These are phyloP conservation scores for Hyperoplus lanceolatus DNA, from an alignment of 2,797 vertebrate genomes.

Conservation along the genomic window DNA sequence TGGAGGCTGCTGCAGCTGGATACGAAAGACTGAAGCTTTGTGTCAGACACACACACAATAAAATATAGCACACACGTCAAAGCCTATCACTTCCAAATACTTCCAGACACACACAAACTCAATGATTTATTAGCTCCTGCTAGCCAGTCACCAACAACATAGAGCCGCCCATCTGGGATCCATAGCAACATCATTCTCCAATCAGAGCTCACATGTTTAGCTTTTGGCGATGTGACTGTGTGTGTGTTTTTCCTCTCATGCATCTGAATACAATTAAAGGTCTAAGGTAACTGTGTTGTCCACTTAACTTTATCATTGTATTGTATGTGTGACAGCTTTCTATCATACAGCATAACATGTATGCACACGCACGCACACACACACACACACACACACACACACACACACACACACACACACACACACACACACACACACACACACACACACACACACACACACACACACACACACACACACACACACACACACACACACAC, in stretches of 20 bases:
- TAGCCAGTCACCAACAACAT: slow-evolving; percentile 50
- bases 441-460: slow-evolving; percentile 38
- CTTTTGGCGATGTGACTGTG: slow-evolving; percentile 36
- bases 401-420: no score
- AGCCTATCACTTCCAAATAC: slow-evolving; percentile 49
- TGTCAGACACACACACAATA: slow-evolving; percentile 40
- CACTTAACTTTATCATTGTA: slow-evolving; percentile 12
- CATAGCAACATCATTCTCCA: slow-evolving; percentile 68
- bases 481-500: slow-evolving; percentile 35
- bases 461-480: slow-evolving; percentile 36
- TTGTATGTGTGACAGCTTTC: slow-evolving; percentile 17
- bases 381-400: slow-evolving; percentile 5
- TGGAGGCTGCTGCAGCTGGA: slow-evolving; percentile 68
- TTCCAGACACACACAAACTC: slow-evolving; percentile 57
- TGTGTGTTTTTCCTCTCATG: background rate
- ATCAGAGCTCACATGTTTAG: slow-evolving; percentile 51
- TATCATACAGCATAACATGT: slow-evolving; percentile 1
- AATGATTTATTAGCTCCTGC: slow-evolving; percentile 76
- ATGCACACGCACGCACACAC: background rate
- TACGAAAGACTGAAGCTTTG: slow-evolving; percentile 64
- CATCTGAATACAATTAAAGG: slow-evolving; percentile 19
- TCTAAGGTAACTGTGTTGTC: slow-evolving; percentile 7
- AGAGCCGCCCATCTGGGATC: slow-evolving; percentile 64
- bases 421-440: slow-evolving; percentile 38
- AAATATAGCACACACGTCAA: slow-evolving; percentile 9